Evolutionary conservation across 2,888 invertebrate genomes (phyloP), one percentile per base, ranked within the genome.

Genomic region (Drosophila histrio): DNA sequence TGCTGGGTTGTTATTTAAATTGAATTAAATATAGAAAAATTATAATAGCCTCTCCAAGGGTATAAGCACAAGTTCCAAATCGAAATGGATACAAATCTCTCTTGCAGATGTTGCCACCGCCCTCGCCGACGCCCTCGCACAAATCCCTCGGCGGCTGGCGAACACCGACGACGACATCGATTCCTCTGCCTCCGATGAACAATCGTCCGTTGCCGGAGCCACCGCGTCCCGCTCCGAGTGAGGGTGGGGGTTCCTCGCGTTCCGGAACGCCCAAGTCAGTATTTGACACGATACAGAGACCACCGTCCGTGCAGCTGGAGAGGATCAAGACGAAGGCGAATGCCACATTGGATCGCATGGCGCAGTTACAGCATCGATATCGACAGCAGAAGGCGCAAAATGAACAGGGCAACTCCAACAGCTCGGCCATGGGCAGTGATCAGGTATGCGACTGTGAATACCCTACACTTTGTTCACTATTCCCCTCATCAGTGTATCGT

Each of bases 181-280:
- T 17, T 38, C 19, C 26, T 0, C 15, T 22, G n/a, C 43, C 39
- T 6, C 47, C 44, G 59, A 85, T 89, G 83, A 85, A 72, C 38
- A 92, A 91, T 68, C 91, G 94, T 44, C 94, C 94, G 6, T 87
- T 94, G 64, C 94, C 94, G 13, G 93, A 94, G 9, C 92, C 94
- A 30, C 94, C 94, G 11, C 87, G 88, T 38, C 32, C 72, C 19
- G 81, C 86, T 13, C 88, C 89, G 53, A 90, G 89, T 28, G 89
- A 91, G 41, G 90, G 88, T 30, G 87, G 89, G 17, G 81, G 82
- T 15, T 89, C 90, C 17, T 91, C 92, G 2, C 85, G 91, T 3
- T 91, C 91, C 6, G 90, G 85, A 2, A 91, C 92, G 17, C 91
- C 92, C 13, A 89, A 88, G 65, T 92, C 92, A 30, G 90, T 90